These are phyloP conservation scores for Syritta pipiens DNA, from an alignment of 2,888 invertebrate genomes.

Conservation along the genomic window DNA sequence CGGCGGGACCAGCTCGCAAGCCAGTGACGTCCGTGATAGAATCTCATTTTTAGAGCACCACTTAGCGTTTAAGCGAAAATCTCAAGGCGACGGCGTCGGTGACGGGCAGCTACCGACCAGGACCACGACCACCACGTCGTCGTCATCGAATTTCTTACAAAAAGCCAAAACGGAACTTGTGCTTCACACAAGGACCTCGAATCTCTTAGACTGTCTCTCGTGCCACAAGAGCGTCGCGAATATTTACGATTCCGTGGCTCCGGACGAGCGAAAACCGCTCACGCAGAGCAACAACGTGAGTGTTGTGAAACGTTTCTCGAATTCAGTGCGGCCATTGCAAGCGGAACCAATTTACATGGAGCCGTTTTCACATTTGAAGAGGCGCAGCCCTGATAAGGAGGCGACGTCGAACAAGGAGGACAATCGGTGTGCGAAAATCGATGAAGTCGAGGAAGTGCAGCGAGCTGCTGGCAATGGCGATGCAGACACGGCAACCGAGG, in stretches of 20 bases:
- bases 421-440: slow-evolving; percentile 66
- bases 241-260: slow-evolving; percentile 70
- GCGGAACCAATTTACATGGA: slow-evolving; percentile 73
- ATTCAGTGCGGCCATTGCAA: slow-evolving; percentile 38
- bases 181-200: slow-evolving; percentile 64
- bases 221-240: slow-evolving; percentile 70
- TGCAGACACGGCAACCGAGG: slow-evolving; percentile 40
- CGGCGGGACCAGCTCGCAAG: too few relatives aligned
- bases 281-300: slow-evolving; percentile 56
- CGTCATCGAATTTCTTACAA: slow-evolving; percentile 47
- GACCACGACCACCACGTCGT: slow-evolving; percentile 1
- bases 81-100: slow-evolving; percentile 71
- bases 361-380: slow-evolving; percentile 72
- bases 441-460: slow-evolving; percentile 58
- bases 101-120: slow-evolving; percentile 57
- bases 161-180: slow-evolving; percentile 71
- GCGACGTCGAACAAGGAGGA: slow-evolving; percentile 17
- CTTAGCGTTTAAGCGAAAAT: slow-evolving; percentile 71
- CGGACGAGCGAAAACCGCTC: slow-evolving; percentile 59
- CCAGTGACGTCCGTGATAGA: slow-evolving; percentile 70
- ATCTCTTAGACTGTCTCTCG: slow-evolving; percentile 70
- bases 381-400: slow-evolving; percentile 42
- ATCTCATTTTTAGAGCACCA: slow-evolving; percentile 70
- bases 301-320: slow-evolving; percentile 45
- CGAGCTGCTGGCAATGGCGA: slow-evolving; percentile 32